Evolutionary conservation across 2,888 invertebrate species (phyloP).

Genomic region (Athalia circularis): DNA sequence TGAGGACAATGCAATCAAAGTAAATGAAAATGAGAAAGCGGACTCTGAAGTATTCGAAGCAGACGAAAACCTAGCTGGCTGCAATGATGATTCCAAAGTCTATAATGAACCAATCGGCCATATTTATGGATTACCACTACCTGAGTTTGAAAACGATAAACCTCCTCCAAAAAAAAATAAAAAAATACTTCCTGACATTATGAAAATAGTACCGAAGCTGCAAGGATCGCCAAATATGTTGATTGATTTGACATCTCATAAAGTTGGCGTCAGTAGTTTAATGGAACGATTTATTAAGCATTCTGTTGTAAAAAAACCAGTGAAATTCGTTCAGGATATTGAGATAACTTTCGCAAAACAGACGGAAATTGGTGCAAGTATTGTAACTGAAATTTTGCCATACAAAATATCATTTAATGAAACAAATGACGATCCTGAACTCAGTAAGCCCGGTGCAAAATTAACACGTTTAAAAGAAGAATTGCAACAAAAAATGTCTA

Average conservation of each 20-base stretch:
- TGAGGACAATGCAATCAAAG: slow-evolving; percentile 48
- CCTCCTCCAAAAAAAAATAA: slow-evolving; percentile 60
- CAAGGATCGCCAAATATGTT: slow-evolving; percentile 77
- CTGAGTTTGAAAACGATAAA: slow-evolving; percentile 52
- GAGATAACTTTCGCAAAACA: slow-evolving; percentile 58
- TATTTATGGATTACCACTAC: slow-evolving; percentile 52
- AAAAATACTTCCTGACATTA: slow-evolving; percentile 51
- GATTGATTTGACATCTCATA: slow-evolving; percentile 79
- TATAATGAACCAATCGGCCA: slow-evolving; percentile 44
- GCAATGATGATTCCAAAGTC: slow-evolving; percentile 1
- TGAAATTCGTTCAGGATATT: slow-evolving; percentile 73
- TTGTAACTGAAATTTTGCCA: slow-evolving; percentile 54
- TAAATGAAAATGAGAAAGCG: slow-evolving; percentile 45
- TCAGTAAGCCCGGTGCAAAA: slow-evolving; percentile 82
- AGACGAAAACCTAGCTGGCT: not conserved
- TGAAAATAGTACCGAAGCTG: slow-evolving; percentile 73
- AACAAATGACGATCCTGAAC: slow-evolving; percentile 59
- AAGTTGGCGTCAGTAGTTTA: slow-evolving; percentile 79
- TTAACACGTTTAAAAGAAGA: slow-evolving; percentile 83
- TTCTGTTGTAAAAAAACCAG: slow-evolving; percentile 76
- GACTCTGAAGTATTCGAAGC: not conserved
- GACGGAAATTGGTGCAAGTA: slow-evolving; percentile 55
- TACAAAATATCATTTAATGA: slow-evolving; percentile 55
- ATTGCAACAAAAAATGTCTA: slow-evolving; percentile 83
- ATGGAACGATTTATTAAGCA: slow-evolving; percentile 85